Percentiles rank a stretch among this genome's conserved stretches.
These are phyloP conservation scores for Artemia sinica DNA, from an alignment of 2,888 invertebrate species.

Conservation along the genomic window DNA sequence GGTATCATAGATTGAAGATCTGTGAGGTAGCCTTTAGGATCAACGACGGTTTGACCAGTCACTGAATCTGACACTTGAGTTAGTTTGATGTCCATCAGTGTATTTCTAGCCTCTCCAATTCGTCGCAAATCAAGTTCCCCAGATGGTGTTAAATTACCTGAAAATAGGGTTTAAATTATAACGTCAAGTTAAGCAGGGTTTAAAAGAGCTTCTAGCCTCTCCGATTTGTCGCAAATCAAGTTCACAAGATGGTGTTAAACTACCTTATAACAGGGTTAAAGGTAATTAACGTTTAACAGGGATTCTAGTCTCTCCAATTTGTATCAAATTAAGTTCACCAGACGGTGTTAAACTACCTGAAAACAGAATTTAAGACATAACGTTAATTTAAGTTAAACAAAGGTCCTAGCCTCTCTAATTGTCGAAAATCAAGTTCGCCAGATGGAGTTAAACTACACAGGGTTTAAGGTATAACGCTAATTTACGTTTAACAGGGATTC, in stretches of 20 bases:
- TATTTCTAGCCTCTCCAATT: constrained; percentile 96
- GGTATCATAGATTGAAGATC: constrained; percentile 98
- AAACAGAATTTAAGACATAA: no score
- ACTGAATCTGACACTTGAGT: constrained; percentile 96
- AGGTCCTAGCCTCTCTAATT: no score
- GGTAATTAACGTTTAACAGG: no score
- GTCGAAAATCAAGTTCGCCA: no score
- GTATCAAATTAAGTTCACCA: no score
- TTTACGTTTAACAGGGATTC: no score
- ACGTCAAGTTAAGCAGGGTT: no score
- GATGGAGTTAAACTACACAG: no score
- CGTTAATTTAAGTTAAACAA: no score
- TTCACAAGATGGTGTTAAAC: constrained; percentile 44
- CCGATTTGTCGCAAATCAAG: constrained; percentile 96
- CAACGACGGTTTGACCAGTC: constrained; percentile 95
- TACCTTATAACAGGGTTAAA: constrained; percentile 28
- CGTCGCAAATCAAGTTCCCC: constrained; percentile 88
- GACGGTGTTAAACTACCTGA: no score
- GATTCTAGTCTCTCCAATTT: no score
- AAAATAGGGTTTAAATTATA: background rate
- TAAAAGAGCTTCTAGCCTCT: constrained; percentile 91
- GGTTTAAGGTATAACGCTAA: no score
- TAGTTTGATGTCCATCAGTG: constrained; percentile 94
- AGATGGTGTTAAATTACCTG: constrained; percentile 35
- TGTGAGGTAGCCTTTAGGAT: constrained; percentile 98